Conservation (phyloP, 2,797 vertebrate genomes). For the Rhinoraja longicauda region DNA sequence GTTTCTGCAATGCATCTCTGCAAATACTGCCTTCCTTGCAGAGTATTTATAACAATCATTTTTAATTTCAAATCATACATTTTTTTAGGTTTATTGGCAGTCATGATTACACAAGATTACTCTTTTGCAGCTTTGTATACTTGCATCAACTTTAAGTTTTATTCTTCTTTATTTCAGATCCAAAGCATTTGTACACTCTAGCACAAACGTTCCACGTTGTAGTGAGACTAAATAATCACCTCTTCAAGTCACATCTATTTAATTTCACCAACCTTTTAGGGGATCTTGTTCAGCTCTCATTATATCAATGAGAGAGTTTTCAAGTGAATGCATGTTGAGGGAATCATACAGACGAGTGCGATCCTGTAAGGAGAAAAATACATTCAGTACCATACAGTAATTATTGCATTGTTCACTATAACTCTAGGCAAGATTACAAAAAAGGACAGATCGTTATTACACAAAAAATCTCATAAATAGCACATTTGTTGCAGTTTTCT, state of each 20-base stretch:
- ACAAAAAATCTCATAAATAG: background rate
- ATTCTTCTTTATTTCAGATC: background rate
- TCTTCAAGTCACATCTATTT: background rate
- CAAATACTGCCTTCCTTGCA: too few relatives aligned
- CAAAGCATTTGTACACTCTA: background rate
- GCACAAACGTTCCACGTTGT: background rate
- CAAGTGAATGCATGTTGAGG: slow-evolving; percentile 98
- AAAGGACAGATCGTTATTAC: background rate
- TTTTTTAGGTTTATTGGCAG: too few relatives aligned
- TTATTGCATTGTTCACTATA: background rate
- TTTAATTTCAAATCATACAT: too few relatives aligned
- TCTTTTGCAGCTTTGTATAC: background rate
- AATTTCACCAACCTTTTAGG: slow-evolving; percentile 77
- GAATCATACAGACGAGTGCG: slow-evolving; percentile 94
- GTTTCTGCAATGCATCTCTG: too few relatives aligned
- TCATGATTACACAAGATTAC: background rate
- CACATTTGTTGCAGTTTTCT: background rate
- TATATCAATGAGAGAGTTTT: slow-evolving; percentile 98
- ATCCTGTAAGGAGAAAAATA: slow-evolving; percentile 70
- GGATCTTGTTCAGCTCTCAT: slow-evolving; percentile 98
- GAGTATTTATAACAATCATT: too few relatives aligned
- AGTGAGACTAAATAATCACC: background rate
- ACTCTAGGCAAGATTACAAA: background rate
- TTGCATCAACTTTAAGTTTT: slow-evolving; percentile 2
- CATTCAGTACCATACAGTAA: slow-evolving; percentile 24